Evolutionary conservation across 2,888 invertebrate genomes (phyloP), one percentile per base, ranked within the genome.

Genomic region (Protophormia terraenovae): DNA sequence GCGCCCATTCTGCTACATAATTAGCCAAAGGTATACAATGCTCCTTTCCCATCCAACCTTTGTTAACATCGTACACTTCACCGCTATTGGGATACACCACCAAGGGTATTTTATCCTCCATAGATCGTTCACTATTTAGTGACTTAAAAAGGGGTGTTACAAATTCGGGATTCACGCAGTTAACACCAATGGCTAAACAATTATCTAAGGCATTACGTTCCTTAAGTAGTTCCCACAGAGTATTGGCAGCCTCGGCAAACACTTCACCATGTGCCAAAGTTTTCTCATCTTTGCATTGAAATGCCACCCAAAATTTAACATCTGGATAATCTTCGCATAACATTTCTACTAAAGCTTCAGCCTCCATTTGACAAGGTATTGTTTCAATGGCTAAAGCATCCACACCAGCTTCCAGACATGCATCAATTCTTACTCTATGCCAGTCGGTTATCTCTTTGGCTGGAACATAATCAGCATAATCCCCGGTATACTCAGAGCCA

Each of bases 1-100:
- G 94, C 72, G 97, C 91, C 98, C 98, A 98, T 89, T 96, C 95
- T 22, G 94, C 94, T 8, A 97, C 95, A 90, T 95, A 96, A 24
- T 94, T 94, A 84, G 95, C 95, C 0, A 97, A 94, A 1, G 96
- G 94, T 86, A 95, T 95, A 90, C 95, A 95, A 90, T 95, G 95
- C 88, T 95, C 95, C 71, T 95, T 94, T 86, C 96, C 95, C 87
- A 95, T 95, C 96, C 96, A 96, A 64, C 93, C 93, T 7, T 87
- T 89, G 32, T 86, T 83, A 10, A 87, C 89, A 87, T 90, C 89
- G 73, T 90, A 91, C 0, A 89, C 87, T 83, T 93, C 93, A 0
- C 98, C 98, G 89, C 97, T 97, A 92, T 98, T 98, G 3, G 98
- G 98, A 93, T 98, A 98, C 29, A 96, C 97, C 79, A 98, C 95